A percentile compares a stretch with the other conserved stretches of the same genome.
phyloP scores from a whole-genome alignment of 2,888 invertebrate genomes.

The Capitulum mitella region DNA sequence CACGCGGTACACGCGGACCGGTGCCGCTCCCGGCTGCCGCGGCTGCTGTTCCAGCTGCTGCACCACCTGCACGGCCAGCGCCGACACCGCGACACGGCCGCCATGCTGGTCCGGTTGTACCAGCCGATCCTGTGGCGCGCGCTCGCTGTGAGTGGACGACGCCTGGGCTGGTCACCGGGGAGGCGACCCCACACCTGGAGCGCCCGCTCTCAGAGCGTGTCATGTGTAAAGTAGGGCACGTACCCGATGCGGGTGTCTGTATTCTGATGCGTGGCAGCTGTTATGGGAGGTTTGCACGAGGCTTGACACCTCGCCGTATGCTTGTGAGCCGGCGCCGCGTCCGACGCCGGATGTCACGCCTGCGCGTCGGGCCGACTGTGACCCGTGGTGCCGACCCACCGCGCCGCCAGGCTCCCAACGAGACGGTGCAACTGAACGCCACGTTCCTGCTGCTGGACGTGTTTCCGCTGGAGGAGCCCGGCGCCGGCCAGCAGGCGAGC shows the following conservation, averaged over 20 bases:
- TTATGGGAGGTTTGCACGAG: too few relatives aligned
- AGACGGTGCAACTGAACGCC: conserved; percentile 42
- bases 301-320: too few relatives aligned
- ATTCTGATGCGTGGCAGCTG: too few relatives aligned
- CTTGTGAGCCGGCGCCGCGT: too few relatives aligned
- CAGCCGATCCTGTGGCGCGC: conserved; percentile 36
- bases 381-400: too few relatives aligned
- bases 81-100: conserved; percentile 30
- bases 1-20: conserved; percentile 34
- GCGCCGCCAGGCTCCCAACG: conserved; percentile 41
- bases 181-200: too few relatives aligned
- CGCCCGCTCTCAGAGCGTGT: too few relatives aligned
- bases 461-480: conserved; percentile 43
- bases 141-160: conserved; percentile 34
- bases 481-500: conserved; percentile 27
- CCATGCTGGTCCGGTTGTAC: conserved; percentile 32
- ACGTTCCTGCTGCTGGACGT: conserved; percentile 41
- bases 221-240: too few relatives aligned
- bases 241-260: too few relatives aligned
- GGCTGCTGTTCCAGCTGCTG: conserved; percentile 33
- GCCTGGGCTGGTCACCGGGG: too few relatives aligned
- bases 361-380: too few relatives aligned
- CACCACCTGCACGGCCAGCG: conserved; percentile 35
- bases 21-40: conserved; percentile 28
- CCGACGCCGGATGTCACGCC: too few relatives aligned